Base-by-base conservation (phyloP, 2,797 vertebrate genomes). In the Tenualosa ilisha region DNA sequence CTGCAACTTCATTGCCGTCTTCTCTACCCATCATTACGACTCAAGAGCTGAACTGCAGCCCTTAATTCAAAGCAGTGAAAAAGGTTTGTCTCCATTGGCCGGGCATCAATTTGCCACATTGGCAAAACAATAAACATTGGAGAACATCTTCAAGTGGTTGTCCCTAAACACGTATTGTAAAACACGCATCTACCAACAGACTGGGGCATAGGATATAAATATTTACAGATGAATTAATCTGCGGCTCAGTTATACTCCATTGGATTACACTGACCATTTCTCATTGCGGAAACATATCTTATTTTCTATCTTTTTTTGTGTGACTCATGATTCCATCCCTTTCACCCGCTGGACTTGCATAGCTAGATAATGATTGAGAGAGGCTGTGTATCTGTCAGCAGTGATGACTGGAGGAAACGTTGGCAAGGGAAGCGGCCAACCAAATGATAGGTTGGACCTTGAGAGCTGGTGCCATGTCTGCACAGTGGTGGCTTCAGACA, bases 381-480 rank as follows among this genome's bases (percentile, higher is more conserved):
- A 5, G 65, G 65, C 65, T 37, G 65, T 40, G 31, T 40, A 7
- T 72, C 65, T 79, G 72, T 79, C 72, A 79, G 72, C 40, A 22
- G 37, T 7, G 17, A 20, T 79, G 72, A 46, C 72, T 37, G 31
- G 26, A 72, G 65, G 65, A 72, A 72, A 43, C 20, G 5, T 1
- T 79, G 72, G 72, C 40, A 43, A 11, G 2, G 37, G 37, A 46
- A 79, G 72, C 40, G 72, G 72, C 37, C 20, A 40, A 37, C 37
- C 37, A 79, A 79, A 79, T 46, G 37, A 79, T 46, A 79, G 72
- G 72, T 43, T 79, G 72, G 72, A 22, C 72, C 72, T 40, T 8
- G 72, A 79, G 6, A 40, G 6, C 37, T 22, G 37, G 68, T 17
- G 37, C 68, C 72, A 37, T 79, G 72, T 63, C 59, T 63, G 59